Conservation (phyloP, 92 coral and sea anemone species). For the Heteractis magnifica region DNA sequence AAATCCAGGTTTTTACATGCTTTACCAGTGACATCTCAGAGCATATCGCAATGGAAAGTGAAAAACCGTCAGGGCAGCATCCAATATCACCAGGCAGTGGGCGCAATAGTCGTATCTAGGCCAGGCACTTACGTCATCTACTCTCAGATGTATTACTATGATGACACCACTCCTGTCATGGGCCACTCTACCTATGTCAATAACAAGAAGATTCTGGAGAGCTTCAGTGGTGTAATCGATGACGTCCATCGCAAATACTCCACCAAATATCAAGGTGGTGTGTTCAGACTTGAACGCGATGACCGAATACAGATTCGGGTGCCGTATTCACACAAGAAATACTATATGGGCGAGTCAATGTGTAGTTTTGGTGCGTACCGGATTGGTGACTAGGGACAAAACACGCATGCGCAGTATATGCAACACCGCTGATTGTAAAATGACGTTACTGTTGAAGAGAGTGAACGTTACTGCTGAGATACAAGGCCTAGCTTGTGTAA, state of each 20-base stretch:
- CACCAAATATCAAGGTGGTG: constrained; percentile 85
- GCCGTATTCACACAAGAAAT: constrained; percentile 50
- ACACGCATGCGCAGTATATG: neutral
- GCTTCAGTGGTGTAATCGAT: constrained; percentile 28
- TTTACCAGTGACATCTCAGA: constrained; percentile 23
- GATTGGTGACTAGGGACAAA: constrained; percentile 42
- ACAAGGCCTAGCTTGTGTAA: neutral
- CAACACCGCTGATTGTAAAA: constrained; percentile 3
- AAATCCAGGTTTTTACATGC: constrained; percentile 18
- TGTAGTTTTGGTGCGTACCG: constrained; percentile 80
- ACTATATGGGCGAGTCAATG: constrained; percentile 42
- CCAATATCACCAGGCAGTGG: constrained; percentile 48
- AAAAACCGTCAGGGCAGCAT: constrained; percentile 70
- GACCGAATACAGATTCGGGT: constrained; percentile 72
- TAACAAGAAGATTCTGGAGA: constrained; percentile 63
- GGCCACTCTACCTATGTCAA: constrained; percentile 75
- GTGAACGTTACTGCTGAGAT: neutral
- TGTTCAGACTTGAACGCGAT: constrained; percentile 56
- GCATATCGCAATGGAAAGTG: constrained; percentile 48
- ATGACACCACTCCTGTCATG: constrained; percentile 44
- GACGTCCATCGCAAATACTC: constrained; percentile 14
- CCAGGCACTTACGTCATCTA: constrained; percentile 82
- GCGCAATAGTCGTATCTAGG: constrained; percentile 55
- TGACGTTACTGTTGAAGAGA: neutral
- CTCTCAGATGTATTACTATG: constrained; percentile 88